Conservation (phyloP, 2,113 vertebrate genomes). For the Leptobrachium leishanense region DNA sequence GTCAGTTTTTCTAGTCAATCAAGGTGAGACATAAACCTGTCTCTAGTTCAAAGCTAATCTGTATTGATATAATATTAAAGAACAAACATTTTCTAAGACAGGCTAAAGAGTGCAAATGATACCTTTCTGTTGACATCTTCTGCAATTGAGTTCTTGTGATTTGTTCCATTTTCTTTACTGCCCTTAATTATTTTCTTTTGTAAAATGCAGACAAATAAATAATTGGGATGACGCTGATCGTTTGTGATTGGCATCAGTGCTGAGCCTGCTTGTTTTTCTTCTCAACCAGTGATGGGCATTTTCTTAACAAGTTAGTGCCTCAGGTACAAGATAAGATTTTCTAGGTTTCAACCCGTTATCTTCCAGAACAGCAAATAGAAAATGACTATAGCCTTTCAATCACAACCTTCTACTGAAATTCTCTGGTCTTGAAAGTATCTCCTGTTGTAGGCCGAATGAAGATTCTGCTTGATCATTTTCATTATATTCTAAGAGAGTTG, state of each 20-base stretch:
- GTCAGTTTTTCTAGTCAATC: background rate
- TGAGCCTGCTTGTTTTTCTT: constrained; percentile 44
- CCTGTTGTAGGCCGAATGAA: background rate
- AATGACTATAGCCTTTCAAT: background rate
- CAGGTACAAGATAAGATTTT: constrained; percentile 22
- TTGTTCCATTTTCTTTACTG: constrained; percentile 14
- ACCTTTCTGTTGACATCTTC: constrained; percentile 12
- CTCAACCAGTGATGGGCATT: constrained; percentile 31
- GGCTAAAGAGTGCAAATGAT: constrained; percentile 1
- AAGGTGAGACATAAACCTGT: background rate
- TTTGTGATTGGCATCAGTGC: constrained; percentile 46
- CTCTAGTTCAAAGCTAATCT: constrained; percentile 1
- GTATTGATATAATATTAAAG: constrained; percentile 19
- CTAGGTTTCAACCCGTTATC: constrained; percentile 1
- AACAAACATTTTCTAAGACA: background rate
- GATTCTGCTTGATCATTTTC: too few species aligned
- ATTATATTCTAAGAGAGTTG: too few species aligned
- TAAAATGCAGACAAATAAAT: constrained; percentile 4
- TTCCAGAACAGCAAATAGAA: constrained; percentile 24
- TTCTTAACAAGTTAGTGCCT: constrained; percentile 47
- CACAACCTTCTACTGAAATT: background rate
- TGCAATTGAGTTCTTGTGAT: constrained; percentile 27
- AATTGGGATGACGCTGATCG: constrained; percentile 36
- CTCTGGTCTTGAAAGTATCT: constrained; percentile 5
- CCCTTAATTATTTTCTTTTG: background rate